Evolutionary conservation across 92 coral and sea anemone genomes (phyloP), one percentile per base, ranked within the genome.

Genomic region (Zoanthus gigantus): DNA sequence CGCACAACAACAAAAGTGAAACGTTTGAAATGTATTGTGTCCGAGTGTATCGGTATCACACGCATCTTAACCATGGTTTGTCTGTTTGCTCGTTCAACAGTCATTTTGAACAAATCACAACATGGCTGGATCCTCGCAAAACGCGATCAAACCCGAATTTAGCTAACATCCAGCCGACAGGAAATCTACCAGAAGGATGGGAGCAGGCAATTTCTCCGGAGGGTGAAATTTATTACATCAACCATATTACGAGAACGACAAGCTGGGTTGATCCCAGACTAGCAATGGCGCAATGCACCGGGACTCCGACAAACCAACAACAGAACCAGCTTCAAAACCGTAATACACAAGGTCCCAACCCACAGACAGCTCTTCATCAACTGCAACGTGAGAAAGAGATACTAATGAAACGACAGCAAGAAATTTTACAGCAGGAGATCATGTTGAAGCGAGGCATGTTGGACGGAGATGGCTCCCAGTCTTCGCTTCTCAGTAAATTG

Each of bases 111-210:
- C 99, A 95, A 90, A 88, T 93, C 37, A 95, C 99, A 6, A 95
- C 99, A 29, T 97, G 99, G 99, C 90, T 90, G 34, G 99, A 97
- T 79, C 99, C 99, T 23, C 85, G 99, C 56, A 97, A 97, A 90
- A 90, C 99, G n/a, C 94, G 94, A 82, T 97, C 99, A 77, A 97
- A 96, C 44, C 93, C 98, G 58, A 97, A 97, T 81, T 93, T 97
- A 86, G 88, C 78, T 47, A 94, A 92, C 86, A 92, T 89, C 73
- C 94, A 89, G 50, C 87, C 86, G 48, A 75, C 86, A 60, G 92
- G 72, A 69, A 54, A 45, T 12, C 85, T 97, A 84, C 97, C 99
- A 28, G 99, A 97, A 65, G 99, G 99, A 44, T 97, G 99, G 99
- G 98, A 97, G 30, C 99, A 95, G 44, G 98, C 98, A n/a, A 95